phyloP scores from a whole-genome alignment of 2,888 invertebrate species.

The Euclidia mi region DNA sequence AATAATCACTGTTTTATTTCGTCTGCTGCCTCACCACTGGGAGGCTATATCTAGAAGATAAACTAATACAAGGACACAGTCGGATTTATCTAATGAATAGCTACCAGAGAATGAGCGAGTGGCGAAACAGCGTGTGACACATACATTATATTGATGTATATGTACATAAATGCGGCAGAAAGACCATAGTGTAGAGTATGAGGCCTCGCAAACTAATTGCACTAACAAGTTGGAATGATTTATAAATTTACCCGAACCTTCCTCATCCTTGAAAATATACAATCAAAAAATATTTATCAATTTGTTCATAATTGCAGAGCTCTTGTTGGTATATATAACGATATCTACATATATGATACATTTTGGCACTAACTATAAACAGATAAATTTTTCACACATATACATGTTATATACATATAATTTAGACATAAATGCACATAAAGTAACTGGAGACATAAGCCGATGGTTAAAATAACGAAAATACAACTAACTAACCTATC shows the following conservation, averaged over 20 bases:
- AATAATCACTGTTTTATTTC: constrained; percentile 23
- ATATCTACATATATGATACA: constrained; percentile 48
- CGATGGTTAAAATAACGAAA: constrained; percentile 39
- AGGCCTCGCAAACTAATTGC: not conserved
- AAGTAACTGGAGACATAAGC: constrained; percentile 29
- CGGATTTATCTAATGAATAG: constrained; percentile 35
- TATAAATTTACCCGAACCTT: constrained; percentile 36
- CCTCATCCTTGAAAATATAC: constrained; percentile 47
- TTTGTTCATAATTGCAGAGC: constrained; percentile 16
- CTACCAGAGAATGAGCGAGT: constrained; percentile 16
- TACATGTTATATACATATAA: constrained; percentile 45
- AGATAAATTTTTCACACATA: constrained; percentile 37
- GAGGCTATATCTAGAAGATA: constrained; percentile 57
- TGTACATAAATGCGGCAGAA: constrained; percentile 47
- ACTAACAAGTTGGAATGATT: constrained; percentile 60
- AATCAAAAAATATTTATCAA: constrained; percentile 60
- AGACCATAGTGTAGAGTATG: constrained; percentile 33
- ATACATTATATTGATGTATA: constrained; percentile 26
- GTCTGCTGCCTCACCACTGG: constrained; percentile 40
- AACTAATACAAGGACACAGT: constrained; percentile 20
- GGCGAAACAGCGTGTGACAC: constrained; percentile 27
- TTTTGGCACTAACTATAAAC: constrained; percentile 69
- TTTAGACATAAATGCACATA: constrained; percentile 61
- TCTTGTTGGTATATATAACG: constrained; percentile 8
- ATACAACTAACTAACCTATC: constrained; percentile 55